A percentile compares a stretch with the other conserved stretches of the same genome.
These are phyloP conservation scores for Andrena cerasifolii DNA, from an alignment of 1,140 invertebrate genomes.

Conservation along the genomic window DNA sequence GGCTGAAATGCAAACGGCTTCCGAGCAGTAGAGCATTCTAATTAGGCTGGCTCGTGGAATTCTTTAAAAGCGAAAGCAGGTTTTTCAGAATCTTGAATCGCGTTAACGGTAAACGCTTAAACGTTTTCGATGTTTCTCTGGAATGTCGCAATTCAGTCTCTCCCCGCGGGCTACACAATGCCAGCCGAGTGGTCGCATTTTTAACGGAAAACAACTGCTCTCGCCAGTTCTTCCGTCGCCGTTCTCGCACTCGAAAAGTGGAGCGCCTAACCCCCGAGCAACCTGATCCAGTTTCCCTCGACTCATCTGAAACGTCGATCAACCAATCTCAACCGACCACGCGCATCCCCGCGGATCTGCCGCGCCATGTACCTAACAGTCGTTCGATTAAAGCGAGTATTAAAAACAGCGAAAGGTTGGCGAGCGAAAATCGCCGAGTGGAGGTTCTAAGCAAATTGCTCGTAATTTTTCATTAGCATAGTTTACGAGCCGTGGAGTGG, in stretches of 20 bases:
- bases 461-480: neutral
- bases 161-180: slow-evolving; percentile 30
- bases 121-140: slow-evolving; percentile 44
- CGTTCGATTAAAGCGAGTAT: neutral
- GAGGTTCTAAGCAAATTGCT: neutral
- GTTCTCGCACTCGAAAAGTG: slow-evolving; percentile 38
- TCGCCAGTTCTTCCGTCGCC: slow-evolving; percentile 18
- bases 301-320: slow-evolving; percentile 40
- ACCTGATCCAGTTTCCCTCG: slow-evolving; percentile 43
- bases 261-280: slow-evolving; percentile 45
- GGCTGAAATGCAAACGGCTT: too few relatives aligned
- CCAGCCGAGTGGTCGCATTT: slow-evolving; percentile 30
- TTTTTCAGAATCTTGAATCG: slow-evolving; percentile 6
- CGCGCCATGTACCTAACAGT: too few relatives aligned
- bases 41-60: slow-evolving; percentile 4
- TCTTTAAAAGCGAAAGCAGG: slow-evolving; percentile 14
- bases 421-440: neutral
- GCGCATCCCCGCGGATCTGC: too few relatives aligned
- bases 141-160: slow-evolving; percentile 28
- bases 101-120: slow-evolving; percentile 29
- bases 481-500: neutral
- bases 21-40: neutral
- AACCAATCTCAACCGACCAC: neutral
- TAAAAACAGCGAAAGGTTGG: too few relatives aligned
- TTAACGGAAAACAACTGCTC: slow-evolving; percentile 36